Conservation (phyloP, 2,888 invertebrate species). For the Catocala fraxini region DNA sequence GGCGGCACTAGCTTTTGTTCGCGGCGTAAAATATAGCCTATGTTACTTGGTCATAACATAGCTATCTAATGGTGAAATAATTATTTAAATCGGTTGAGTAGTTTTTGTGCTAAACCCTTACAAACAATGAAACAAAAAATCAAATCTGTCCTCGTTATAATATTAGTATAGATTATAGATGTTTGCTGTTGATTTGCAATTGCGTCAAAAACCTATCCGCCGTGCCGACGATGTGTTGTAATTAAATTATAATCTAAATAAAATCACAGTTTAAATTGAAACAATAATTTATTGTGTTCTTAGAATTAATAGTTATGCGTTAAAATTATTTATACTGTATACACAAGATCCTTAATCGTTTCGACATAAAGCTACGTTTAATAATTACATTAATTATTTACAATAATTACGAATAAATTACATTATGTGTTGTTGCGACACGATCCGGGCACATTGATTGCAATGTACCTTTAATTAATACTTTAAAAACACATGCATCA, state of each 20-base stretch:
- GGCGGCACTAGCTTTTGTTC: no score
- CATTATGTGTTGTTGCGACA: constrained; percentile 41
- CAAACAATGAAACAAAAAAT: no score
- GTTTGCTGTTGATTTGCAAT: no score
- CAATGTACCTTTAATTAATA: constrained; percentile 66
- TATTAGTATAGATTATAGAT: no score
- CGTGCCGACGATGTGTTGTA: background rate
- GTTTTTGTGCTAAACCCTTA: no score
- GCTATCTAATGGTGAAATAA: no score
- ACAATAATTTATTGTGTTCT: constrained; percentile 86
- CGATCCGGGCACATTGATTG: constrained; percentile 41
- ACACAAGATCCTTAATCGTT: constrained; percentile 72
- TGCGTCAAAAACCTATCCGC: no score
- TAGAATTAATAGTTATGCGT: constrained; percentile 75
- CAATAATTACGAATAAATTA: constrained; percentile 68
- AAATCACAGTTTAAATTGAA: constrained; percentile 68
- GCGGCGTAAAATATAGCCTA: no score
- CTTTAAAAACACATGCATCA: constrained; percentile 55
- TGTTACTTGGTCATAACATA: no score
- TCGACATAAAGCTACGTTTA: constrained; percentile 60
- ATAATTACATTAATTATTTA: constrained; percentile 79
- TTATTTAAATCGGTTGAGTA: no score
- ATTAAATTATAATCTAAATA: constrained; percentile 20
- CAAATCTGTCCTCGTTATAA: no score
- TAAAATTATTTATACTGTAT: constrained; percentile 78